Conservation (phyloP, 2,888 invertebrate genomes). For the Neria commutata region DNA sequence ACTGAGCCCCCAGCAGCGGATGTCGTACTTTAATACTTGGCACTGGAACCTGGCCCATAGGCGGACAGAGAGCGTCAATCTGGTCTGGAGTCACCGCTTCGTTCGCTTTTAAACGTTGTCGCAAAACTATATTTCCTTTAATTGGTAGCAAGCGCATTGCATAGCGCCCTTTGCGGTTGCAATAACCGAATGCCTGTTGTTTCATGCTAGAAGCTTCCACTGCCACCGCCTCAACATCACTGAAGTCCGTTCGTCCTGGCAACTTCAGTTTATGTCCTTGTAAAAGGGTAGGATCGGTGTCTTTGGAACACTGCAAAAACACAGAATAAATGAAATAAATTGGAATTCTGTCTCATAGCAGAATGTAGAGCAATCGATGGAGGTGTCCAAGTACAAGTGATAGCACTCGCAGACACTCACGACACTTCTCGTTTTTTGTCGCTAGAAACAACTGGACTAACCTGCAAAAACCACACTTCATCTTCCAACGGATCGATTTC, state of each 20-base stretch:
- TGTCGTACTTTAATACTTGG: conserved; percentile 44
- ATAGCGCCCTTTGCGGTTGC: conserved; percentile 35
- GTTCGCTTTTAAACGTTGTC: conserved; percentile 36
- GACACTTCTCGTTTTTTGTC: too few relatives aligned
- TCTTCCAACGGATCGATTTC: conserved; percentile 37
- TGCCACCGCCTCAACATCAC: conserved; percentile 38
- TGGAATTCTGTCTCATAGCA: too few relatives aligned
- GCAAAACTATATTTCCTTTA: conserved; percentile 39
- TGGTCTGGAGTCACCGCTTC: conserved; percentile 27
- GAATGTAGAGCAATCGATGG: too few relatives aligned
- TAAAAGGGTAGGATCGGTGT: conserved; percentile 30
- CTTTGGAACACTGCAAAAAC: conserved; percentile 48
- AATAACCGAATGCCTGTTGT: conserved; percentile 37
- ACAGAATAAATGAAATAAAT: too few relatives aligned
- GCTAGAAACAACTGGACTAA: too few relatives aligned
- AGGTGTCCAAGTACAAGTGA: too few relatives aligned
- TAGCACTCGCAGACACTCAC: too few relatives aligned
- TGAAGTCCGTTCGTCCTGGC: conserved; percentile 40
- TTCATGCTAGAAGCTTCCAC: conserved; percentile 29
- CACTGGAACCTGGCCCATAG: conserved; percentile 32
- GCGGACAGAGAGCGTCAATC: conserved; percentile 21
- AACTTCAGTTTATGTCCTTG: conserved; percentile 42
- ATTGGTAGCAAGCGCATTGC: conserved; percentile 37
- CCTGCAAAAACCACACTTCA: conserved; percentile 47
- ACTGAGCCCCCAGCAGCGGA: conserved; percentile 45